phyloP scores from a whole-genome alignment of 2,888 invertebrate species.

The Rhamnusium bicolor region DNA sequence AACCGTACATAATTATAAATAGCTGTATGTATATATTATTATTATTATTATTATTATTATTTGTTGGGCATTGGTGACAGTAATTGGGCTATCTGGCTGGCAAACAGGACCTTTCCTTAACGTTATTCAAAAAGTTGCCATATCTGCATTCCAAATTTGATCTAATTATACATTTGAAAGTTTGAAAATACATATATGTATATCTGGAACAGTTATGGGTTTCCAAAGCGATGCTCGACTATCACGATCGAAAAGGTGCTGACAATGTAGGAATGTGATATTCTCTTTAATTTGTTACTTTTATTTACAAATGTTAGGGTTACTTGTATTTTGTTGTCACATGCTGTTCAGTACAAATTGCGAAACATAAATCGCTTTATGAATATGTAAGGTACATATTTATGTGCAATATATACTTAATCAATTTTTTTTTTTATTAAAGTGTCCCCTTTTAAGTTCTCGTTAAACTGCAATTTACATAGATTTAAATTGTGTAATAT shows the following conservation, averaged over 20 bases:
- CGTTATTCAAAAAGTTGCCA: constrained; percentile 20
- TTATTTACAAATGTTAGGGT: constrained; percentile 65
- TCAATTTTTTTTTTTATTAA: constrained; percentile 54
- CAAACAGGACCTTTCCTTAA: constrained; percentile 17
- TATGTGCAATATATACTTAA: constrained; percentile 70
- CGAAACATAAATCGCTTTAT: constrained; percentile 64
- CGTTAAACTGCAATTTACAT: constrained; percentile 47
- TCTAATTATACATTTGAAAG: neutral
- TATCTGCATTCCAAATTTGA: constrained; percentile 23
- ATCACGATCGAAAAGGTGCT: constrained; percentile 67
- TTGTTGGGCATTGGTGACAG: constrained; percentile 63
- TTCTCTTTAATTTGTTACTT: constrained; percentile 69
- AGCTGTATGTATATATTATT: constrained; percentile 61
- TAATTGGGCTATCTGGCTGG: constrained; percentile 44
- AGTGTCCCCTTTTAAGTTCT: constrained; percentile 51
- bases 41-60: too few species aligned
- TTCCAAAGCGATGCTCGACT: constrained; percentile 50
- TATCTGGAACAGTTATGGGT: constrained; percentile 13
- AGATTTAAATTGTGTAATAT: constrained; percentile 18
- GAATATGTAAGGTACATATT: constrained; percentile 67
- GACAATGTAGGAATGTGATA: constrained; percentile 70
- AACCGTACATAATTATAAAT: constrained; percentile 56
- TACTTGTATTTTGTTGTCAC: constrained; percentile 67
- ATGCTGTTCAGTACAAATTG: constrained; percentile 69
- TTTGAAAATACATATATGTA: constrained; percentile 7